Evolutionary conservation across 30 jellyfish, hydroid and myxozoan species (phyloP).

Genomic region (Pelagia noctiluca): DNA sequence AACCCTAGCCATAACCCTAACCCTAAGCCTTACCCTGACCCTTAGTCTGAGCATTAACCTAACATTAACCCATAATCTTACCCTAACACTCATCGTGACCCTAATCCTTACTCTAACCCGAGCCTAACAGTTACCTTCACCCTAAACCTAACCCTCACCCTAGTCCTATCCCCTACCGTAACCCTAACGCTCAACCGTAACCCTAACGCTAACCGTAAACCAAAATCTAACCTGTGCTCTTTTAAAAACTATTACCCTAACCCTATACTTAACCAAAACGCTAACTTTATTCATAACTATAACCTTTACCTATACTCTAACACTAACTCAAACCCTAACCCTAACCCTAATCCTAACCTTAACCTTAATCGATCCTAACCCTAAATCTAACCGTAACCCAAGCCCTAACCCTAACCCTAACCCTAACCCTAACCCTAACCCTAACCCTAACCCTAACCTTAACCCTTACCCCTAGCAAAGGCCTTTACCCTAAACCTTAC

Average conservation of each 20-base stretch:
- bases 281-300: background rate
- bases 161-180: background rate
- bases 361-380: background rate
- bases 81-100: background rate
- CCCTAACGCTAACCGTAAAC: background rate
- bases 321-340: background rate
- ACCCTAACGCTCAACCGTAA: background rate
- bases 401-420: no score
- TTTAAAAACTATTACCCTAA: background rate
- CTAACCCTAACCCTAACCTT: conserved; percentile 14
- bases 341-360: no score
- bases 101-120: background rate
- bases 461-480: background rate
- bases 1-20: background rate
- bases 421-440: conserved; percentile 7
- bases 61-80: background rate
- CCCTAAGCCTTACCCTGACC: background rate
- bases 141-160: background rate
- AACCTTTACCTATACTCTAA: background rate
- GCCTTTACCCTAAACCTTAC: background rate
- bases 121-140: background rate
- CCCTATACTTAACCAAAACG: background rate
- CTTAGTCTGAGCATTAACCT: background rate
- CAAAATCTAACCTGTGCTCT: background rate
- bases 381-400: background rate